A percentile compares a stretch with the other conserved stretches of the same genome.
Conservation (phyloP, 2,113 vertebrate genomes). For the Pedionomus torquatus region DNA sequence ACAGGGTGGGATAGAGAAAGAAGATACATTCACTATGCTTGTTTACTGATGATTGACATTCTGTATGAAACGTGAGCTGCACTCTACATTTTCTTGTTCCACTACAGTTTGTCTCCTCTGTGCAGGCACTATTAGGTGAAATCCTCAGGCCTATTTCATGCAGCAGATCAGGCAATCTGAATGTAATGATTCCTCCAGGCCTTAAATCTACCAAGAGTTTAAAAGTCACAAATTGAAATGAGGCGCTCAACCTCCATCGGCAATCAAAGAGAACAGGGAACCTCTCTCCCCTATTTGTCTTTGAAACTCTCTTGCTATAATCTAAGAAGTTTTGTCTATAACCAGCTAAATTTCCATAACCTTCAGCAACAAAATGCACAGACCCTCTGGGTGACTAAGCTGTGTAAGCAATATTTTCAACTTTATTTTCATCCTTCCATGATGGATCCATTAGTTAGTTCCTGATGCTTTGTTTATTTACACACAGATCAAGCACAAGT, state of each 20-base stretch:
- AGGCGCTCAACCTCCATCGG: not conserved
- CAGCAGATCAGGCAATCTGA: not conserved
- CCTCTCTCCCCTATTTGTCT: not conserved
- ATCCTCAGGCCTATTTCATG: not conserved
- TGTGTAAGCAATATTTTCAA: constrained; percentile 38
- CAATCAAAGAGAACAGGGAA: not conserved
- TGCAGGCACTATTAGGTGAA: not conserved
- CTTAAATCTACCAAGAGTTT: not conserved
- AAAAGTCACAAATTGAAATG: constrained; percentile 27
- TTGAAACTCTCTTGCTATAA: constrained; percentile 14
- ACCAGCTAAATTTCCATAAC: constrained; percentile 37
- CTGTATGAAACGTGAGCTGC: not conserved
- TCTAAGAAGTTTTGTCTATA: constrained; percentile 10
- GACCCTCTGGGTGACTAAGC: not conserved
- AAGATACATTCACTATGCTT: not conserved
- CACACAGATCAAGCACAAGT: constrained; percentile 14
- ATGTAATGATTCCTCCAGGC: not conserved
- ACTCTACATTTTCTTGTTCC: not conserved
- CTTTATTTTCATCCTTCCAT: constrained; percentile 32
- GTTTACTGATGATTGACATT: not conserved
- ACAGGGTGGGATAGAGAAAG: not conserved
- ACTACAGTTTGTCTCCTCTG: not conserved
- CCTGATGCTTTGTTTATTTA: constrained; percentile 44
- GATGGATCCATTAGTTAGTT: constrained; percentile 50
- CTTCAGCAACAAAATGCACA: not conserved